Base-by-base conservation (phyloP, 2,797 vertebrate genomes). In the Gallinago nigripennis region DNA sequence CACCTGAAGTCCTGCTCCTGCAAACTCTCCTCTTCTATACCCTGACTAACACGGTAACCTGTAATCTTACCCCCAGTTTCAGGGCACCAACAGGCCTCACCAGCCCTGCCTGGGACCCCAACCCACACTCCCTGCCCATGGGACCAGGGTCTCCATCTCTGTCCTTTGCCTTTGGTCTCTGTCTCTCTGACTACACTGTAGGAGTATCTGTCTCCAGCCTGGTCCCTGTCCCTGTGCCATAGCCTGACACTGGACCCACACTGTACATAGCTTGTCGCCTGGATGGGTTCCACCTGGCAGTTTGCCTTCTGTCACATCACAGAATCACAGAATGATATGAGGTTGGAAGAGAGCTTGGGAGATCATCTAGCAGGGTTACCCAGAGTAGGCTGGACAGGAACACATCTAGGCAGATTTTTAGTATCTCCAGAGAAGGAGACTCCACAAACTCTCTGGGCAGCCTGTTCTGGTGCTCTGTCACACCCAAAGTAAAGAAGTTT, bases 251-350 rank as follows among this genome's bases (percentile, higher is more conserved):
- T 1, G 10, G 39, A 50, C 35, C 53, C 43, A 45, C 6, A 13
- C 0, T 11, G 20, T 6, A 61, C 46, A 31, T 11, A 43, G 33
- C 5, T 0, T 50, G 24, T 46, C 5, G 5, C 37, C 28, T 61
- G 35, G 17, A 68, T 68, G 41, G 48, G 56, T 60, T 45, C 33
- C 37, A 43, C 33, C 43, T 33, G 79, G 75, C 35, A 69, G 51
- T 43, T 11, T 25, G 51, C 41, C 6, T 75, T 46, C 72, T 2
- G 0, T 27, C 30, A 28, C 4, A 19, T 60, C 58, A 17, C 58
- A 60, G 35, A 60, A 60, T 16, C 33, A 35, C n/a, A 35, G 57
- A 35, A 58, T 11, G 35, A 35, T 18, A 17, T 14, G 16, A 16
- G 33, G 57, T 11, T 37, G 33, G 33, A 60, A 37, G 33, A 23